These are phyloP conservation scores for Chitala chitala DNA, from an alignment of 2,113 vertebrate species.

Conservation along the genomic window DNA sequence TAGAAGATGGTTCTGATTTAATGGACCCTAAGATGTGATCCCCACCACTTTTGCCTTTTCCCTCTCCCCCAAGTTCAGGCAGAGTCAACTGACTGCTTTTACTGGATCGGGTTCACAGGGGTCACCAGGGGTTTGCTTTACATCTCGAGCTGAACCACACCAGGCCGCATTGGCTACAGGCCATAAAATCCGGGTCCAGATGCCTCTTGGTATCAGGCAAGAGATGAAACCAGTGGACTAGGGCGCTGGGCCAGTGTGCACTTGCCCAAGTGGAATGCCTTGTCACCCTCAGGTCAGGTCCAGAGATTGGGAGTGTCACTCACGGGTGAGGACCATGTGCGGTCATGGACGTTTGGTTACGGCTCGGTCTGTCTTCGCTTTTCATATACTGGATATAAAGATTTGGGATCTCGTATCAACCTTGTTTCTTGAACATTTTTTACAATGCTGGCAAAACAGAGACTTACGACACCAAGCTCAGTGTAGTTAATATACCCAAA, in stretches of 20 bases:
- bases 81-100: constrained; percentile 25
- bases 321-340: too few species aligned
- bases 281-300: too few species aligned
- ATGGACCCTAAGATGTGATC: not conserved
- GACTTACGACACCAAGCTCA: not conserved
- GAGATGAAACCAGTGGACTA: constrained; percentile 6
- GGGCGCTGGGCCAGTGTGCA: not conserved
- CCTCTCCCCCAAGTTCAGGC: constrained; percentile 17
- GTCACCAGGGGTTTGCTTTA: constrained; percentile 23
- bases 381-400: too few species aligned
- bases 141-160: constrained; percentile 6
- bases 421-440: not conserved
- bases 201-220: constrained; percentile 26
- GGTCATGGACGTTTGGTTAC: too few species aligned
- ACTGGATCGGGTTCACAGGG: constrained; percentile 18
- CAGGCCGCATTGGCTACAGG: constrained; percentile 7
- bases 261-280: not conserved
- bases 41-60: not conserved
- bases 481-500: not conserved
- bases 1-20: not conserved
- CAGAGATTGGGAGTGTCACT: too few species aligned
- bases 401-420: not conserved
- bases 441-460: not conserved
- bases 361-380: too few species aligned
- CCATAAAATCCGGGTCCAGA: constrained; percentile 30